phyloP scores from a whole-genome alignment of 2,797 vertebrate genomes.

The Petrocephalus sullivani region DNA sequence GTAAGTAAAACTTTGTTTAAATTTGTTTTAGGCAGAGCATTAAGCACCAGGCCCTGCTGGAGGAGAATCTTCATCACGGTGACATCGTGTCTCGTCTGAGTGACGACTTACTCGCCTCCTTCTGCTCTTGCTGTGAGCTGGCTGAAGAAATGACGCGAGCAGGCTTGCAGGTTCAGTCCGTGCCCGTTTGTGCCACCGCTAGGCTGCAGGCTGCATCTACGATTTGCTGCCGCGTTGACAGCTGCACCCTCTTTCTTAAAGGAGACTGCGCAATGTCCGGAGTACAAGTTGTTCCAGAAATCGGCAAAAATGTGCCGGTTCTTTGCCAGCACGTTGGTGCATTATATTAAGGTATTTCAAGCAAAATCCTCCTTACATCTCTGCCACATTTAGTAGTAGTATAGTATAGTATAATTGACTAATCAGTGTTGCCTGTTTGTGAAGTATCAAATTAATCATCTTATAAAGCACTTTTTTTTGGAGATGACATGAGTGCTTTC shows the following conservation, averaged over 20 bases:
- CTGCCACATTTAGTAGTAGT: not conserved
- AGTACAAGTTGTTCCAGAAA: slow-evolving; percentile 84
- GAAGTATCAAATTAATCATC: not conserved
- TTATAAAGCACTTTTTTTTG: not conserved
- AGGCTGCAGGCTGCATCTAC: not conserved
- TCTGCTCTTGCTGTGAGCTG: slow-evolving; percentile 74
- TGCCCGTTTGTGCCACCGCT: not conserved
- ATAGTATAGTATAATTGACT: not conserved
- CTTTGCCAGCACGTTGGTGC: slow-evolving; percentile 87
- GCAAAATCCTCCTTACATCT: not conserved
- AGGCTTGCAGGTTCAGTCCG: slow-evolving; percentile 62
- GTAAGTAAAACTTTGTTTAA: not conserved
- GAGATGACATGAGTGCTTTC: not conserved
- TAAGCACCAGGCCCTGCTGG: slow-evolving; percentile 77
- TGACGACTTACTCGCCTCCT: slow-evolving; percentile 72
- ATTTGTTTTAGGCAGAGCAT: slow-evolving; percentile 73
- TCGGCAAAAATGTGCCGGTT: slow-evolving; percentile 87
- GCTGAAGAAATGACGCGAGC: slow-evolving; percentile 71
- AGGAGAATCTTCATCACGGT: slow-evolving; percentile 74
- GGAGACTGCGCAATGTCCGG: slow-evolving; percentile 67
- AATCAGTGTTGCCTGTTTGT: not conserved
- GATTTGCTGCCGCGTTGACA: not conserved
- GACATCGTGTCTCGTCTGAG: slow-evolving; percentile 73
- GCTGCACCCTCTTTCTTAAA: slow-evolving; percentile 42
- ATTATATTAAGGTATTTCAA: slow-evolving; percentile 82